Conservation (phyloP, 1,140 invertebrate genomes). For the Ostrea denselamellosa region DNA sequence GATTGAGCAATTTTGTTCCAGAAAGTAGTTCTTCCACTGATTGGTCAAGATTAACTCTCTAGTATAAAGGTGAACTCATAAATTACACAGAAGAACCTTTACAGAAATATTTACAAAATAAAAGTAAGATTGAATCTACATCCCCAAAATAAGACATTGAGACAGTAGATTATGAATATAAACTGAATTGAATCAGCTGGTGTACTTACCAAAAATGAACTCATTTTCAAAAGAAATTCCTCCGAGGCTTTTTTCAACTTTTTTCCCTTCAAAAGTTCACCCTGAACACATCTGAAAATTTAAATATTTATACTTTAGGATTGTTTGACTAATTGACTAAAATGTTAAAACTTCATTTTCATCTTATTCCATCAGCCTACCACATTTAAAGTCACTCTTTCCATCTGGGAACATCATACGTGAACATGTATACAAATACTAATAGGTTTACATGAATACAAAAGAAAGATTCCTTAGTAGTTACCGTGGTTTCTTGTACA, state of each 20-base stretch:
- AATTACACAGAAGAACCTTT: too few species aligned
- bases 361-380: conserved; percentile 8
- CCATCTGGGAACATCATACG: too few species aligned
- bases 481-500: conserved; percentile 72
- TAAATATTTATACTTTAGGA: background rate
- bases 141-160: too few species aligned
- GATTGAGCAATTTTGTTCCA: too few species aligned
- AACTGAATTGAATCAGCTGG: background rate
- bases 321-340: background rate
- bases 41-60: too few species aligned
- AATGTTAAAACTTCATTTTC: background rate
- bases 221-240: conserved; percentile 71
- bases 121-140: too few species aligned
- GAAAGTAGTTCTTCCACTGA: too few species aligned
- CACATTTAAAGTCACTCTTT: background rate
- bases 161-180: background rate
- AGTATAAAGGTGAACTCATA: too few species aligned
- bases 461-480: background rate
- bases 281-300: conserved; percentile 61
- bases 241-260: conserved; percentile 63
- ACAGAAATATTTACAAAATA: too few species aligned
- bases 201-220: conserved; percentile 65
- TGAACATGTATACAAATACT: too few species aligned
- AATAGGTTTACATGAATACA: background rate
- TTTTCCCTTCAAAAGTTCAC: conserved; percentile 68